Conservation (phyloP, 2,888 invertebrate genomes). For the Emesis russula region DNA sequence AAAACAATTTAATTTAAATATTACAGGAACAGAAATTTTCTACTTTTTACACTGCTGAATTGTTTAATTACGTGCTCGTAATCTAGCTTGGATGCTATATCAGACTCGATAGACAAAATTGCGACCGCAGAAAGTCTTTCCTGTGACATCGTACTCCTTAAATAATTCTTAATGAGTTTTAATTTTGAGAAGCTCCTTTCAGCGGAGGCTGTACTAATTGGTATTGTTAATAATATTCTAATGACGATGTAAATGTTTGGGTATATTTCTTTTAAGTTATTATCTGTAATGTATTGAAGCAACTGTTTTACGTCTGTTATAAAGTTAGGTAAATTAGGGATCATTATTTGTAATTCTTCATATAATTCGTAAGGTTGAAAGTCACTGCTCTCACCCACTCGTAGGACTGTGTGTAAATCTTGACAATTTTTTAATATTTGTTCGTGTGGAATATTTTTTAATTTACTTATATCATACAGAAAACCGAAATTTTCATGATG, state of each 20-base stretch:
- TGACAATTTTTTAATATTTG: conserved; percentile 33
- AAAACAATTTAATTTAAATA: not conserved
- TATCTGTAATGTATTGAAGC: conserved; percentile 4
- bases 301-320: conserved; percentile 20
- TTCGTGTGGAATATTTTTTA: conserved; percentile 20
- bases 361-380: conserved; percentile 14
- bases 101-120: no score
- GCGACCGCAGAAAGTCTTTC: no score
- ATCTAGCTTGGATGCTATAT: no score
- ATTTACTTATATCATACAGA: conserved; percentile 14
- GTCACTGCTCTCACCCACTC: conserved; percentile 27
- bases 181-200: no score
- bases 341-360: conserved; percentile 13
- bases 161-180: no score
- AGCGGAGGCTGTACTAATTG: not conserved
- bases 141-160: no score
- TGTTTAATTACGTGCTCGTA: not conserved
- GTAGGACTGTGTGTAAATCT: conserved; percentile 31
- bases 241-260: conserved; percentile 12
- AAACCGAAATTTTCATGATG: conserved; percentile 41
- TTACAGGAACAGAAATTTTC: no score
- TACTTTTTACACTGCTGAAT: not conserved
- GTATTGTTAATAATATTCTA: not conserved
- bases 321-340: conserved; percentile 10
- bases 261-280: conserved; percentile 20